Percentiles rank a stretch among this genome's conserved stretches.
Conservation (phyloP, 2,113 vertebrate genomes). For the Paedocypris sp. region DNA sequence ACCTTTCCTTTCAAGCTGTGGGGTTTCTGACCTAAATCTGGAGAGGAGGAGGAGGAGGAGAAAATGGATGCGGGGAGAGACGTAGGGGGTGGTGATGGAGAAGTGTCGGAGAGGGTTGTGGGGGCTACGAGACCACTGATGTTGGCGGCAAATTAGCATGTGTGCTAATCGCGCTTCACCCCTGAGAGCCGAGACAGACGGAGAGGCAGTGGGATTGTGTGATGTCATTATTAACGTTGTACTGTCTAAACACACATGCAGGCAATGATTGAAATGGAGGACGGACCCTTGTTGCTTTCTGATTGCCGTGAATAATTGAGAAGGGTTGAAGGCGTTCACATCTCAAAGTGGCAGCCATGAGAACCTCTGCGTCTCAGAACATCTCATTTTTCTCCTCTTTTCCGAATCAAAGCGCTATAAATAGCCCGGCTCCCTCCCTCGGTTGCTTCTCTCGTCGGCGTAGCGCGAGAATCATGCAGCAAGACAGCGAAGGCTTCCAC, state of each 20-base stretch:
- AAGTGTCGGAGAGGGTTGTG: not conserved
- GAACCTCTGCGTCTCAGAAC: conserved; percentile 42
- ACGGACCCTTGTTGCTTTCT: not conserved
- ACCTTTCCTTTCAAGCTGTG: conserved; percentile 32
- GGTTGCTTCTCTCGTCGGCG: not conserved
- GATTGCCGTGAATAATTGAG: conserved; percentile 32
- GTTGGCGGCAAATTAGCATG: conserved; percentile 49
- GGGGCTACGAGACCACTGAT: conserved; percentile 38
- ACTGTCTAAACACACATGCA: not conserved
- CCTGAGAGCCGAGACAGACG: conserved; percentile 30
- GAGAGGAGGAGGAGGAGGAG: conserved; percentile 32
- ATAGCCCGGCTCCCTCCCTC: conserved; percentile 39
- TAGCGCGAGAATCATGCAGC: conserved; percentile 8
- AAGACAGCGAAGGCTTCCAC: conserved; percentile 3
- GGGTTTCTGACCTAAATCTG: conserved; percentile 61
- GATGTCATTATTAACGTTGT: conserved; percentile 23
- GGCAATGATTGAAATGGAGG: not conserved
- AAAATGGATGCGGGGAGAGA: conserved; percentile 2
- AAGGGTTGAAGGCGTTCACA: conserved; percentile 19
- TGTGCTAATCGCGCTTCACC: conserved; percentile 43
- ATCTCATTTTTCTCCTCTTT: conserved; percentile 59
- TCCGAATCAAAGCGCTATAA: conserved; percentile 60
- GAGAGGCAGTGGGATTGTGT: conserved; percentile 3
- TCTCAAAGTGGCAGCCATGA: conserved; percentile 11
- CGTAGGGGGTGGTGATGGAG: conserved; percentile 5